A percentile compares a stretch with the other conserved stretches of the same genome.
phyloP scores from a whole-genome alignment of 2,888 invertebrate genomes.

The Glyphotaelius pellucidus region DNA sequence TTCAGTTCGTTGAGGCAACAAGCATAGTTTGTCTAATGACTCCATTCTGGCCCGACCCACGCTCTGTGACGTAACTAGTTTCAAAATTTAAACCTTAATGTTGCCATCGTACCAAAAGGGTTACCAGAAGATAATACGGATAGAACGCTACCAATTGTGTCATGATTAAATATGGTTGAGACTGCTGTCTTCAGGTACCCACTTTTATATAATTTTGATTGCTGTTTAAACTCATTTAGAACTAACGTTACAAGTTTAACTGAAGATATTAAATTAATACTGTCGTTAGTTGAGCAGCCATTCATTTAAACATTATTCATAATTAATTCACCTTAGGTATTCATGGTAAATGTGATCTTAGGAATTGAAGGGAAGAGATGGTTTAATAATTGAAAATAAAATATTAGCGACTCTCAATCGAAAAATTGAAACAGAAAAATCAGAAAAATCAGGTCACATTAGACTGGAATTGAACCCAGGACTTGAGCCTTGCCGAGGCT shows the following conservation, averaged over 20 bases:
- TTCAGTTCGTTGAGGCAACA: constrained; percentile 38
- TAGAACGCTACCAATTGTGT: background rate
- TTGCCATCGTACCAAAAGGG: background rate
- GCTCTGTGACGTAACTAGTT: constrained; percentile 3
- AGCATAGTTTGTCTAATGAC: constrained; percentile 57
- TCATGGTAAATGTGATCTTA: background rate
- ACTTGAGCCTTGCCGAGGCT: no score
- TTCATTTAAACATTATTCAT: background rate
- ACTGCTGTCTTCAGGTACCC: background rate
- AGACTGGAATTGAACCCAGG: no score
- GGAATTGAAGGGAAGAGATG: background rate
- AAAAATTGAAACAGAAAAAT: no score
- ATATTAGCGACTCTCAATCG: no score
- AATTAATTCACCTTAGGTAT: background rate
- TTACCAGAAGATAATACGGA: background rate
- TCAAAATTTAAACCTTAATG: background rate
- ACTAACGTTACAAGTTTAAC: background rate
- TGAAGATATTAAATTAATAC: background rate
- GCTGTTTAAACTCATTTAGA: background rate
- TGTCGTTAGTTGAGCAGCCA: background rate
- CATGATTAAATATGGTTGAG: background rate
- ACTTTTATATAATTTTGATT: background rate
- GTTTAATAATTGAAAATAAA: no score
- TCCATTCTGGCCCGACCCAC: constrained; percentile 35
- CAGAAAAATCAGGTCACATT: no score